phyloP scores from a whole-genome alignment of 2,797 vertebrate species.

The Schizopygopsis pylzovi region DNA sequence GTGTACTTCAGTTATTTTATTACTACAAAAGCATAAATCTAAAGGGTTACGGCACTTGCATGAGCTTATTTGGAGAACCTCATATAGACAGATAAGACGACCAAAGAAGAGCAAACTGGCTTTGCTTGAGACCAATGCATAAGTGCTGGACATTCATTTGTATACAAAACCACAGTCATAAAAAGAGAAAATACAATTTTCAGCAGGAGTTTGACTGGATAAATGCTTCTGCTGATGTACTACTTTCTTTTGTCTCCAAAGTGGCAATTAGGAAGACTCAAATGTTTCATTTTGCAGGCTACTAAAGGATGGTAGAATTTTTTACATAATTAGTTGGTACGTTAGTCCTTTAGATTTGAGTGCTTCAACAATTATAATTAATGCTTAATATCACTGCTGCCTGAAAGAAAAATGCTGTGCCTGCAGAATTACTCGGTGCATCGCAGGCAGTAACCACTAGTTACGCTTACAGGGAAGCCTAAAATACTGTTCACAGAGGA shows the following conservation, averaged over 20 bases:
- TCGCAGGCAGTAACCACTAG: background rate
- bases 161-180: background rate
- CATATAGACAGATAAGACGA: background rate
- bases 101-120: background rate
- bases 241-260: background rate
- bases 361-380: slow-evolving; percentile 10
- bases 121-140: background rate
- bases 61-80: background rate
- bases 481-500: background rate
- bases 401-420: slow-evolving; percentile 2
- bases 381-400: background rate
- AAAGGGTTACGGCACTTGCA: background rate
- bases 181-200: background rate
- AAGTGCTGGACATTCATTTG: slow-evolving; percentile 5
- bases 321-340: slow-evolving; percentile 3
- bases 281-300: background rate
- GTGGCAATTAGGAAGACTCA: background rate
- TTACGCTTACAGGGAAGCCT: background rate
- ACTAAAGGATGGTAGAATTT: background rate
- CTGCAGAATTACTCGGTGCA: background rate
- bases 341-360: background rate
- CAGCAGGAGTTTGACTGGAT: background rate
- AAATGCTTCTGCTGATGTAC: background rate
- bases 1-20: slow-evolving; percentile 4
- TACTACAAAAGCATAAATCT: background rate